Base-by-base conservation (phyloP, 2,888 invertebrate species). In the Stegana nigrithorax region DNA sequence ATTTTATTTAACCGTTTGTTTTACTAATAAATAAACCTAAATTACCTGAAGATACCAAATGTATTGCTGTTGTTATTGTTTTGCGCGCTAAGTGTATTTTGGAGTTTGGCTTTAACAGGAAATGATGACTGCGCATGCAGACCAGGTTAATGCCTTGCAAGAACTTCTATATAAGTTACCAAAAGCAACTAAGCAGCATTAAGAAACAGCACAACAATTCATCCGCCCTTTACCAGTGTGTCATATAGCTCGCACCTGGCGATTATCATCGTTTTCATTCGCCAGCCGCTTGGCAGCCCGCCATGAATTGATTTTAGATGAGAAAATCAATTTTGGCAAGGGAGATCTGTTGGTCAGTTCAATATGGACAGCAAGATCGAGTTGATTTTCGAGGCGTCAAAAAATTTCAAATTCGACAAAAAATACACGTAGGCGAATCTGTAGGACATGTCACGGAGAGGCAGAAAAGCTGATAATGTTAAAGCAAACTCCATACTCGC, bases 241-340 rank as follows among this genome's bases (percentile, higher is more conserved):
- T 97, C 2, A 93, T 99, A 73, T 99, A 99, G 83, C 87, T 99
- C 72, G 97, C 98, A 0, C 99, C 99, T 0, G 99, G 98, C 0
- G 98, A 99, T 85, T 99, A 99, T 86, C 99, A 99, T 83, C 90
- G 97, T 65, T 99, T 98, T 81, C 97, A 97, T 84, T 96, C 97
- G 0, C 94, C 90, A 0, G 87, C 94, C 2, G 90, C 96, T 70
- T 99, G 98, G 98, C 89, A 89, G 6, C 93, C 97, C 0, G 87
- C 88, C 0, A 90, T 5, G 91, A 91, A 70, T 62, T 86, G 0
- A 74, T 83, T 2, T 72, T 89, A 29, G 66, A 70, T 5, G 56
- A 73, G 2, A 72, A 79, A 17, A 72, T 85, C 1, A 66, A 81
- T 4, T 83, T 89, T 10, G 87, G 88, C 32, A 96, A 94, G 81